A percentile compares a stretch with the other conserved stretches of the same genome.
These are phyloP conservation scores for Engraulis encrasicolus DNA, from an alignment of 2,113 vertebrate genomes.

Conservation along the genomic window DNA sequence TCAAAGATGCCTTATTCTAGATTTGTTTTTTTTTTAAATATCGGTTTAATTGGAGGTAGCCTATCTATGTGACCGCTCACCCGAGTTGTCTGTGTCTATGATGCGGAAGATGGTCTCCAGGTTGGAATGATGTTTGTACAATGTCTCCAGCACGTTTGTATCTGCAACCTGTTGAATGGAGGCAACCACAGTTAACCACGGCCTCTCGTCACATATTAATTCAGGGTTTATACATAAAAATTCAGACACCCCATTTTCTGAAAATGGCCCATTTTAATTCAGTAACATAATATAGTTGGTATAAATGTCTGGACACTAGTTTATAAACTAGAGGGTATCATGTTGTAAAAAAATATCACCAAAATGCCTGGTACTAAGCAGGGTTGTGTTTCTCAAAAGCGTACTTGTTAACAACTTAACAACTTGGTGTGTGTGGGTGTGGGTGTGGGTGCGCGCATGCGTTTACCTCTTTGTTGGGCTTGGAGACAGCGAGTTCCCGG, in stretches of 20 bases:
- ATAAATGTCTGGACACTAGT: no score
- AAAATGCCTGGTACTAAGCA: no score
- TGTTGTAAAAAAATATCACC: no score
- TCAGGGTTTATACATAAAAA: no score
- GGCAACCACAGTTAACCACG: neutral
- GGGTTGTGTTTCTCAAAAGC: no score
- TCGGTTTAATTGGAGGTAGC: neutral
- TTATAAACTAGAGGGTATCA: no score
- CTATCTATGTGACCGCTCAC: conserved; percentile 66
- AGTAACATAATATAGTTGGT: no score
- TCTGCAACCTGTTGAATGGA: conserved; percentile 32
- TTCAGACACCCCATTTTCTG: no score
- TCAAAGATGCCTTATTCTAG: neutral
- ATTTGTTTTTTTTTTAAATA: no score
- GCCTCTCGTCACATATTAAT: neutral
- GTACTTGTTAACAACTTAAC: no score
- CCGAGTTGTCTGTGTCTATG: conserved; percentile 92
- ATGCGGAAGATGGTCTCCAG: conserved; percentile 93
- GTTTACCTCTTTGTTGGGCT: conserved; percentile 71
- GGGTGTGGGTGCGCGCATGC: neutral
- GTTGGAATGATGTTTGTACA: conserved; percentile 91
- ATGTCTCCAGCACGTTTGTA: conserved; percentile 84
- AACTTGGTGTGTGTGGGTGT: no score
- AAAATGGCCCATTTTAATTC: no score
- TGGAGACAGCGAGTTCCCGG: conserved; percentile 65